These are phyloP conservation scores for Corythornis cristatus DNA, from an alignment of 2,113 vertebrate genomes.

Conservation along the genomic window DNA sequence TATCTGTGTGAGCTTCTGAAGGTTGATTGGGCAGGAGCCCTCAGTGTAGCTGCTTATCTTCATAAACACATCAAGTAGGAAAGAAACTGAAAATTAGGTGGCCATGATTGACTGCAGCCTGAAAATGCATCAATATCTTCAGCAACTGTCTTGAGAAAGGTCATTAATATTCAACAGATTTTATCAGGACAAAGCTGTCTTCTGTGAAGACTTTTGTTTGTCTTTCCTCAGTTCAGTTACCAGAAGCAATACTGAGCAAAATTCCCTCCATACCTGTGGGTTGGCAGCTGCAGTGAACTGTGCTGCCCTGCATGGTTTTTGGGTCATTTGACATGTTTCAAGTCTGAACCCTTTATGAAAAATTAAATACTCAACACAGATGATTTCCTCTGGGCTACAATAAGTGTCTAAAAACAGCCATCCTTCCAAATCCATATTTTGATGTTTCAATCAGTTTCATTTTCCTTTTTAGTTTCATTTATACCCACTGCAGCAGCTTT, in stretches of 20 bases:
- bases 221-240: neutral
- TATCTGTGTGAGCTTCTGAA: neutral
- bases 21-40: neutral
- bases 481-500: neutral
- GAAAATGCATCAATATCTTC: neutral
- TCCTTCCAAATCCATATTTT: neutral
- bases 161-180: neutral
- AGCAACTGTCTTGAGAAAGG: neutral
- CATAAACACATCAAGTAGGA: neutral
- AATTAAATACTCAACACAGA: neutral
- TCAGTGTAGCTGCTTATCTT: neutral
- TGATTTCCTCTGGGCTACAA: neutral
- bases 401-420: neutral
- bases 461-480: neutral
- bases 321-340: neutral
- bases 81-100: neutral
- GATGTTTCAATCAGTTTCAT: neutral
- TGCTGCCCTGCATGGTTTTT: neutral
- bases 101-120: neutral
- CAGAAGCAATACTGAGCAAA: neutral
- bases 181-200: neutral
- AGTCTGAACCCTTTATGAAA: neutral
- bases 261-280: conserved; percentile 35
- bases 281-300: neutral
- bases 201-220: neutral